Evolutionary conservation across 2,888 invertebrate genomes (phyloP).

Genomic region (Caenorhabditis sulstoni): DNA sequence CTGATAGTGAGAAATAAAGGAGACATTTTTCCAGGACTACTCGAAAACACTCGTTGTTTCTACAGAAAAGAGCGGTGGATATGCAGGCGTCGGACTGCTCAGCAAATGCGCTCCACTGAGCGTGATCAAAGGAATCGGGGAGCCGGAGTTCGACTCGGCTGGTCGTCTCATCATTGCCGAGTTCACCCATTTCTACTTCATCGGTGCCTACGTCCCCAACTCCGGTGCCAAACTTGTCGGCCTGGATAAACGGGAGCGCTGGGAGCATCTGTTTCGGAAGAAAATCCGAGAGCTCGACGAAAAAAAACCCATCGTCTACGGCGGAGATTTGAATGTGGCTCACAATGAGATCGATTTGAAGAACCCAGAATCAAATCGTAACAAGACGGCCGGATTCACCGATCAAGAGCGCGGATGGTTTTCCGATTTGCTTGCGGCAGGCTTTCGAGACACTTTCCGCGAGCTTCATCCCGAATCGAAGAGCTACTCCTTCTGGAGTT

Average conservation of each 20-base stretch:
- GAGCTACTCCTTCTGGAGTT: constrained; percentile 95
- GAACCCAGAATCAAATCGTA: constrained; percentile 92
- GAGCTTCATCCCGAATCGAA: constrained; percentile 89
- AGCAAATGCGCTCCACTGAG: constrained; percentile 89
- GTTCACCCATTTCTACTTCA: constrained; percentile 91
- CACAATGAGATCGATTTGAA: constrained; percentile 93
- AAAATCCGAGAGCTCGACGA: constrained; percentile 87
- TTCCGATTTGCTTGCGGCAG: constrained; percentile 86
- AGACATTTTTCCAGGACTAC: constrained; percentile 84
- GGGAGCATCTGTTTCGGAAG: constrained; percentile 91
- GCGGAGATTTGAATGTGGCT: constrained; percentile 98
- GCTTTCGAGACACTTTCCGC: constrained; percentile 85
- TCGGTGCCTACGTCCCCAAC: constrained; percentile 92
- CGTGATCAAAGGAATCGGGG: constrained; percentile 70
- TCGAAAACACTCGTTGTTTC: constrained; percentile 81
- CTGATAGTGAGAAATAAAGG: too few relatives aligned
- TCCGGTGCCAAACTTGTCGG: constrained; percentile 92
- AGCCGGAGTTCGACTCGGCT: constrained; percentile 84
- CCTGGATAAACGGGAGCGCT: constrained; percentile 88
- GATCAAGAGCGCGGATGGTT: constrained; percentile 93
- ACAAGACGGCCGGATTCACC: constrained; percentile 95
- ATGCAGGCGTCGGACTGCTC: constrained; percentile 93
- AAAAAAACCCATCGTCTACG: constrained; percentile 93
- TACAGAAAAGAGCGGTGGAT: constrained; percentile 84
- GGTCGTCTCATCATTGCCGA: constrained; percentile 93